Conservation (phyloP, 2,888 invertebrate genomes). For the Aproaerema taeniolella region DNA sequence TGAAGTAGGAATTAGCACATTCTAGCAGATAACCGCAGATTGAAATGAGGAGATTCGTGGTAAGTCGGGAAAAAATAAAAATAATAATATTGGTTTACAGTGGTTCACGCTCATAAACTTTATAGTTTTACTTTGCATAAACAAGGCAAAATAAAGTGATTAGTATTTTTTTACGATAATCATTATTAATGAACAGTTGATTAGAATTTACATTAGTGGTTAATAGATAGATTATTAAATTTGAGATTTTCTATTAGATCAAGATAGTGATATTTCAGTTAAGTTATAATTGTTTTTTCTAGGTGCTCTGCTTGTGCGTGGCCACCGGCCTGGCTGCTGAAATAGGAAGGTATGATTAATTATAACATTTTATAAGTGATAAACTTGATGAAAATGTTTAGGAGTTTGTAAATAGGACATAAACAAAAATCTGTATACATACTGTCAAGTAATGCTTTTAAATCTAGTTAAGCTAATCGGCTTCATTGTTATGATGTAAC, state of each 20-base stretch:
- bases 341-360: constrained; percentile 8
- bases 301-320: constrained; percentile 50
- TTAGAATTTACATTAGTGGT: constrained; percentile 7
- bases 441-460: no score
- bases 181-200: constrained; percentile 15
- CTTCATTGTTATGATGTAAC: no score
- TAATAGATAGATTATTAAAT: not conserved
- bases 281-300: constrained; percentile 30
- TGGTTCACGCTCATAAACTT: not conserved
- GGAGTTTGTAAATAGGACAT: no score
- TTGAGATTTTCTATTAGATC: constrained; percentile 1
- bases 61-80: constrained; percentile 33
- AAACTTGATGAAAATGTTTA: no score
- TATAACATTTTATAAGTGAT: no score
- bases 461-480: no score
- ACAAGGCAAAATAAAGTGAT: constrained; percentile 15
- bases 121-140: constrained; percentile 1
- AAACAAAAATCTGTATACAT: no score
- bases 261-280: no score
- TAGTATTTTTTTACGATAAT: constrained; percentile 14
- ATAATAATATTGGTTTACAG: constrained; percentile 1
- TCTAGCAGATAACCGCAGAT: constrained; percentile 50
- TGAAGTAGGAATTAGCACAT: constrained; percentile 52
- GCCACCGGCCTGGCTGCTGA: constrained; percentile 50
- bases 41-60: constrained; percentile 61